Base-by-base conservation (phyloP, 2,113 vertebrate species). In the Tonatia bakeri region DNA sequence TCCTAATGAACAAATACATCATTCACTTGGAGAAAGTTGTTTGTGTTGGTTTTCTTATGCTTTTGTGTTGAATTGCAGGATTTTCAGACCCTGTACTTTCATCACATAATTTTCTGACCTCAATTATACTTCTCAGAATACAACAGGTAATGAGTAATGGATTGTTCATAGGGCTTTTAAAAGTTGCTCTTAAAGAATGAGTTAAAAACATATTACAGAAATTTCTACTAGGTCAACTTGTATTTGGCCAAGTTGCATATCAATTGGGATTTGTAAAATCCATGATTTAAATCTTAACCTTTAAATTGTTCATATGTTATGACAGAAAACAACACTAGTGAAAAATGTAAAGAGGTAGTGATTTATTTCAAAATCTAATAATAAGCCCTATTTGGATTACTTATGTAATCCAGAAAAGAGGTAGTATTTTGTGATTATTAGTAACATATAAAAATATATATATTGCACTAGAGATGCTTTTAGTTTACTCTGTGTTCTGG, bases 71-170 rank as follows among this genome's bases (percentile, higher is more conserved):
- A 96, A 90, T 92, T 91, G 40, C 45, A 77, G 40, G 17, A 43
- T 96, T 95, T 87, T 92, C 52, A 92, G n/a, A 85, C 70, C 28
- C 22, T 3, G 31, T 90, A 28, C 6, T 85, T 94, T 69, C 31
- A 76, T 93, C 70, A 75, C 6, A 31, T 92, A 50, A 86, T 92
- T 87, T 87, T 94, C 77, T 97, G 84, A 95, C 75, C 65, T 95
- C 76, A 76, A 77, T 92, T 96, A 94, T 89, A 47, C 28, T 88
- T 77, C 40, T 87, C 45, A 83, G 77, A 79, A 61, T 89, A 95
- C 8, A 83, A 64, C 9, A 93, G 45, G 79, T 93, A 94, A 86
- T 73, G 52, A 89, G 45, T 72, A 94, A 89, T 82, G 84, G n/a
- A 84, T 84, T 93, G 43, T 97, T 83, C 36, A 45, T 10, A 76